Conservation (phyloP, 2,113 vertebrate genomes). For the Otus sunia region DNA sequence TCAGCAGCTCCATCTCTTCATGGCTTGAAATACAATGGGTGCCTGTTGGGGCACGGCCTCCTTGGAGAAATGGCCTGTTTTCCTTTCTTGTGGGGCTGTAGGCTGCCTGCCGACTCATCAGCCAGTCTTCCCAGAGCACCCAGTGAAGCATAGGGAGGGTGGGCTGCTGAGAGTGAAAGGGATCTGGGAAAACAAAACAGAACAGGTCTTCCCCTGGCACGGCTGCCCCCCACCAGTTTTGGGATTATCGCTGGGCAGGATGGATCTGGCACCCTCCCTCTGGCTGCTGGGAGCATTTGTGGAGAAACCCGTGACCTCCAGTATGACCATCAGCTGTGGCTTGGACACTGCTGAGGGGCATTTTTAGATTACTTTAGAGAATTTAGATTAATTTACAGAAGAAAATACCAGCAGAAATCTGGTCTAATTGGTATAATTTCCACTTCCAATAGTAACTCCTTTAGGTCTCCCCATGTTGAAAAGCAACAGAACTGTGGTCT, state of each 20-base stretch:
- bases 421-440: not conserved
- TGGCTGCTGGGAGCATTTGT: not conserved
- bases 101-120: not conserved
- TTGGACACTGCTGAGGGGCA: not conserved
- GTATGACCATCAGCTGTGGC: not conserved
- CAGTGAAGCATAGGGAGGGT: not conserved
- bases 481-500: not conserved
- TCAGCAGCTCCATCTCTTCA: not conserved
- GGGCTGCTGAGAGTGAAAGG: rapidly evolving
- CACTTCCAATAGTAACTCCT: not conserved
- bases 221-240: rapidly evolving
- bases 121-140: rapidly evolving
- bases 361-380: not conserved
- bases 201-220: rapidly evolving
- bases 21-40: not conserved
- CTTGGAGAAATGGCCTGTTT: not conserved
- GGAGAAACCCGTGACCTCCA: not conserved
- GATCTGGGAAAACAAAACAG: not conserved
- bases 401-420: not conserved
- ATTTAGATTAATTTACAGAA: not conserved
- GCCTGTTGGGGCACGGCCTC: not conserved
- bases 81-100: not conserved
- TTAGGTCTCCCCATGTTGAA: not conserved
- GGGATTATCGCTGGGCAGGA: not conserved
- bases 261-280: not conserved